Conservation (phyloP, 2,888 invertebrate species). For the Polyommatus iphigenia region DNA sequence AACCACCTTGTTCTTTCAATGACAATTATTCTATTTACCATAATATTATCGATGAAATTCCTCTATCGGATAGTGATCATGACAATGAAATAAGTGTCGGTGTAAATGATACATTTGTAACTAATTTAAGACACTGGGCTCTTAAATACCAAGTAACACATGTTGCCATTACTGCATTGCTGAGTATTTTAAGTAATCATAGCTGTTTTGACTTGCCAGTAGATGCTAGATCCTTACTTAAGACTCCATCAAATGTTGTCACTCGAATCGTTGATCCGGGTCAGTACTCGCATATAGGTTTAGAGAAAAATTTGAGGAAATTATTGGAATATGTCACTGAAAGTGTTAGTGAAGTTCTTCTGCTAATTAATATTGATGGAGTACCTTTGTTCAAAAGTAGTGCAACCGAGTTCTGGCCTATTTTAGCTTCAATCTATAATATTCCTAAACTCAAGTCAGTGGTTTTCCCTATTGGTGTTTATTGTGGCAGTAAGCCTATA, state of each 20-base stretch:
- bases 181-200: neutral
- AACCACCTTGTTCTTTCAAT: neutral
- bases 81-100: neutral
- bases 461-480: neutral
- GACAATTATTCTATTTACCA: neutral
- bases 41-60: neutral
- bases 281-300: neutral
- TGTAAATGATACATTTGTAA: neutral
- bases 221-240: conserved; percentile 18
- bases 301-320: neutral
- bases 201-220: conserved; percentile 2
- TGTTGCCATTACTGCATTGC: neutral
- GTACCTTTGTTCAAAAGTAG: conserved; percentile 8
- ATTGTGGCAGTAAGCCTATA: neutral
- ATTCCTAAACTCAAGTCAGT: neutral
- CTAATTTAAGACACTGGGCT: conserved; percentile 5
- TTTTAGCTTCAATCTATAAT: neutral
- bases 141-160: neutral
- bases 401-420: neutral
- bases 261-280: neutral
- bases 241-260: neutral
- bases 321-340: neutral
- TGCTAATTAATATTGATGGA: neutral
- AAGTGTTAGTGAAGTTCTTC: neutral
- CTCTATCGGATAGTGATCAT: neutral